A percentile compares a stretch with the other conserved stretches of the same genome.
Conservation (phyloP, 2,113 vertebrate genomes). For the Scatophagus argus region DNA sequence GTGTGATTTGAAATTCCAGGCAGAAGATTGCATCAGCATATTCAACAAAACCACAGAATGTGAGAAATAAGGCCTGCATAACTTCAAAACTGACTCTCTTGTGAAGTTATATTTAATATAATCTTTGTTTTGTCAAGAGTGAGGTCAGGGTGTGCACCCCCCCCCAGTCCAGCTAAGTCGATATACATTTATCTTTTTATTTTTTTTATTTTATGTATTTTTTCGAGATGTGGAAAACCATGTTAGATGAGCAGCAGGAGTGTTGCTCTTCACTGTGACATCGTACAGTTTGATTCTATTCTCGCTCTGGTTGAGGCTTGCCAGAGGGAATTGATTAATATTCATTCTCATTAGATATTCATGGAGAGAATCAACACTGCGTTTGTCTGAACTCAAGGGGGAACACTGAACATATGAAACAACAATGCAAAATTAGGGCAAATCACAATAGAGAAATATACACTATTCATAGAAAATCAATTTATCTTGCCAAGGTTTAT, state of each 20-base stretch:
- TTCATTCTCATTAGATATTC: conserved; percentile 68
- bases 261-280: conserved; percentile 40
- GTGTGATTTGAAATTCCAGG: conserved; percentile 54
- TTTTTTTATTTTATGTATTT: neutral
- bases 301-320: conserved; percentile 26
- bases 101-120: conserved; percentile 20
- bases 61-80: conserved; percentile 18
- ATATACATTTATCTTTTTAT: neutral
- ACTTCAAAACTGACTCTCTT: conserved; percentile 35
- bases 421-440: conserved; percentile 63
- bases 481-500: conserved; percentile 3
- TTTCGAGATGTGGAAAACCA: neutral
- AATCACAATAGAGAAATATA: conserved; percentile 21
- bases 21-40: conserved; percentile 70
- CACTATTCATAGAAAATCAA: conserved; percentile 26
- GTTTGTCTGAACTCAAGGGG: conserved; percentile 55
- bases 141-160: conserved; percentile 3
- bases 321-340: conserved; percentile 68
- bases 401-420: conserved; percentile 45
- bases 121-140: conserved; percentile 11
- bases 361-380: conserved; percentile 53
- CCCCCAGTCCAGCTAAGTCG: neutral
- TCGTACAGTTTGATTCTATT: conserved; percentile 37
- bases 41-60: conserved; percentile 54
- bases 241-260: conserved; percentile 23